Evolutionary conservation across 1,140 invertebrate genomes (phyloP).

Genomic region (Macrobrachium rosenbergii): DNA sequence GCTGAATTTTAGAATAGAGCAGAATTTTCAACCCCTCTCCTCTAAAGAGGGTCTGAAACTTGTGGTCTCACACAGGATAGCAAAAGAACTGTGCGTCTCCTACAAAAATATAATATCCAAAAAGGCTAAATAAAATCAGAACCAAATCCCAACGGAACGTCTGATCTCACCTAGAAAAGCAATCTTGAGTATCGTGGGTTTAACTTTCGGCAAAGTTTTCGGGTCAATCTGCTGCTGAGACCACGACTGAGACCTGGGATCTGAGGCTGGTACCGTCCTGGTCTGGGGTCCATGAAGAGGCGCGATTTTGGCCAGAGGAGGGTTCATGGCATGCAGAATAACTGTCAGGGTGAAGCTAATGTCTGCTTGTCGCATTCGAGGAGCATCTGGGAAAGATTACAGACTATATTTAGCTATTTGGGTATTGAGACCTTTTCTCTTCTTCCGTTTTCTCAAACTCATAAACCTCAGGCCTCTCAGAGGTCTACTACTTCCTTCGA

Average conservation of each 20-base stretch:
- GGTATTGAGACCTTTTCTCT: background rate
- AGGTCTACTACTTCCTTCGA: too few species aligned
- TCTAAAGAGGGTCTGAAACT: too few species aligned
- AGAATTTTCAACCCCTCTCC: too few species aligned
- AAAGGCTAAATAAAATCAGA: too few species aligned
- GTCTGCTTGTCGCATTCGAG: conserved; percentile 88
- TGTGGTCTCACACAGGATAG: too few species aligned
- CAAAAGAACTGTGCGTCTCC: too few species aligned
- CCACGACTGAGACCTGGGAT: conserved; percentile 60
- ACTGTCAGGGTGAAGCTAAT: conserved; percentile 92
- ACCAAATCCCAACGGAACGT: too few species aligned
- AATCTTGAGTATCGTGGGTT: conserved; percentile 83
- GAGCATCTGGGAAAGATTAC: conserved; percentile 78
- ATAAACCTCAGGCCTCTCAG: too few species aligned
- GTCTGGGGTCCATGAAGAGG: conserved; percentile 48
- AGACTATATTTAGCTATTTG: background rate
- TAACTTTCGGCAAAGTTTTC: conserved; percentile 61
- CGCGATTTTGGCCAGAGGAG: conserved; percentile 74
- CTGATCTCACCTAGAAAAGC: conserved; percentile 82
- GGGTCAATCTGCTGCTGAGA: conserved; percentile 62
- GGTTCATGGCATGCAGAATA: conserved; percentile 89
- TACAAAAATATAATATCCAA: too few species aligned
- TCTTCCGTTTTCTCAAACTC: background rate
- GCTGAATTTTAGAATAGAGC: too few species aligned
- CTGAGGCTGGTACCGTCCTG: conserved; percentile 36